A percentile compares a stretch with the other conserved stretches of the same genome.
Conservation (phyloP, 2,113 vertebrate species). For the Gnathonemus longibarbis region DNA sequence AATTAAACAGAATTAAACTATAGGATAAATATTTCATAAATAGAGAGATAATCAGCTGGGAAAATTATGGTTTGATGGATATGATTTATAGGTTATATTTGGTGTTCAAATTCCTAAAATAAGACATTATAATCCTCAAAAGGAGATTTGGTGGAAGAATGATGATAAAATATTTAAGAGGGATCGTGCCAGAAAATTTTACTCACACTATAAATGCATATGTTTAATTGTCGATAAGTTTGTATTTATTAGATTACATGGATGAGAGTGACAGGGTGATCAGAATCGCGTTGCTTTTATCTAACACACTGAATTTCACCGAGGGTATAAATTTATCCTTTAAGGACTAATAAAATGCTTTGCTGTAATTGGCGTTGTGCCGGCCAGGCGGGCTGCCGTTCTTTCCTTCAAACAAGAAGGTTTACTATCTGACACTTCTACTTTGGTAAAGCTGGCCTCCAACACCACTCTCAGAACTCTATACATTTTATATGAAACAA, state of each 20-base stretch:
- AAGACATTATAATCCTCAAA: background rate
- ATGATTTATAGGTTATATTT: background rate
- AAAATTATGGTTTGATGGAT: background rate
- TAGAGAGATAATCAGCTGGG: background rate
- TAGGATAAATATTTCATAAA: background rate
- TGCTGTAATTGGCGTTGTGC: background rate
- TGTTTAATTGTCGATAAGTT: background rate
- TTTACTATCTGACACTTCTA: background rate
- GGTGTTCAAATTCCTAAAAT: background rate
- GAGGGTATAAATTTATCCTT: background rate
- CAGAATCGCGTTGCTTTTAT: background rate
- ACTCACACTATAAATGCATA: background rate
- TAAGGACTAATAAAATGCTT: background rate
- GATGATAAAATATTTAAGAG: background rate
- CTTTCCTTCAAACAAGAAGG: background rate
- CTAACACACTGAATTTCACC: background rate
- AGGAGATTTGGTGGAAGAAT: background rate
- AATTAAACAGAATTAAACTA: background rate
- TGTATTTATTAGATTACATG: background rate
- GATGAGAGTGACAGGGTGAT: background rate
- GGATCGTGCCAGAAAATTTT: background rate
- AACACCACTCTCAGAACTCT: background rate
- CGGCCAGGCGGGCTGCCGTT: background rate
- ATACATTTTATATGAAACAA: background rate
- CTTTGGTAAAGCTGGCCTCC: background rate